Conservation (phyloP, 2,113 vertebrate genomes). For the Hyperopisus bebe region DNA sequence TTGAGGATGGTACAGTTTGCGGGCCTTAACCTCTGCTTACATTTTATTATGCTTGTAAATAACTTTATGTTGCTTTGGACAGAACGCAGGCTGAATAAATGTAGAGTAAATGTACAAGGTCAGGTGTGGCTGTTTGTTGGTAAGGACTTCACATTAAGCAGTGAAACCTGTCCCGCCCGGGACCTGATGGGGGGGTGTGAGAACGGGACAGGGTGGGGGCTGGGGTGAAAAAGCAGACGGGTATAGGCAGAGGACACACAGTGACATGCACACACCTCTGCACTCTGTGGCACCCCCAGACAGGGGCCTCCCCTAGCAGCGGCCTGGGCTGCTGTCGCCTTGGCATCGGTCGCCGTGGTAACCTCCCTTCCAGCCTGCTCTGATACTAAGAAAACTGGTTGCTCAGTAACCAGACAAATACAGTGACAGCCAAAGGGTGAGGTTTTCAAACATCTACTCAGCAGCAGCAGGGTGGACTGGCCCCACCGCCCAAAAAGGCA, state of each 20-base stretch:
- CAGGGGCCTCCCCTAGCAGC: background rate
- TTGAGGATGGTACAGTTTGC: background rate
- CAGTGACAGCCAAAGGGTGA: background rate
- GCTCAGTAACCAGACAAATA: background rate
- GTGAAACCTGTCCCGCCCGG: background rate
- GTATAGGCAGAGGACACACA: background rate
- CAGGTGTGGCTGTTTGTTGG: background rate
- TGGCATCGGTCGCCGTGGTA: background rate
- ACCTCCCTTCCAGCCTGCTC: background rate
- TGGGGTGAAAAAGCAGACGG: background rate
- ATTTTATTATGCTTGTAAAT: background rate
- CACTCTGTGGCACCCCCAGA: background rate
- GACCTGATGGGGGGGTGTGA: background rate
- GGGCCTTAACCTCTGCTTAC: background rate
- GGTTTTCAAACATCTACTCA: background rate
- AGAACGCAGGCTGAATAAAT: background rate
- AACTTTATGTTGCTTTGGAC: background rate
- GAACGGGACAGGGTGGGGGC: background rate
- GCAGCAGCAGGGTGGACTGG: background rate
- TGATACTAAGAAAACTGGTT: background rate
- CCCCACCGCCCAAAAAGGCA: background rate
- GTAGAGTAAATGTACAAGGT: background rate
- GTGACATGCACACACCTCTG: background rate
- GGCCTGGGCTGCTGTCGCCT: background rate
- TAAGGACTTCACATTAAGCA: background rate